Evolutionary conservation across 2,797 vertebrate genomes (phyloP).

Genomic region (Smutsia temminckii): DNA sequence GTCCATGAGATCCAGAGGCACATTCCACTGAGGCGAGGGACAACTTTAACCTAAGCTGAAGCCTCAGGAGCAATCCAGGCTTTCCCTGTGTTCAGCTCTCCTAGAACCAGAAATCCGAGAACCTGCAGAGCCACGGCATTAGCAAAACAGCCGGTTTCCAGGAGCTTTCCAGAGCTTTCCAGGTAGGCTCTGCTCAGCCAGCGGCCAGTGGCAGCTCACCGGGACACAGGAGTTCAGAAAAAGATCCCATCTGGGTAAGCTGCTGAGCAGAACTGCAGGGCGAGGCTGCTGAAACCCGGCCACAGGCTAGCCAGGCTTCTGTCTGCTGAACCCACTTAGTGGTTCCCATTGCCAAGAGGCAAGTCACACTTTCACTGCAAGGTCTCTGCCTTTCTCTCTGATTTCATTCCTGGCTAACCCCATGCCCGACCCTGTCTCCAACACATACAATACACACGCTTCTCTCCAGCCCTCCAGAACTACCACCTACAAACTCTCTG

Average conservation of each 20-base stretch:
- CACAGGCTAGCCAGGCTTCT: background rate
- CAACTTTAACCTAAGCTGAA: background rate
- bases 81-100: background rate
- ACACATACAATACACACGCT: background rate
- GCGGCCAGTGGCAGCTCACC: background rate
- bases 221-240: background rate
- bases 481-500: background rate
- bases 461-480: background rate
- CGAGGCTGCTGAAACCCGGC: background rate
- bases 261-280: too few relatives aligned
- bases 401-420: background rate
- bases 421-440: background rate
- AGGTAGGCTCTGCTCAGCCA: background rate
- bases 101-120: background rate
- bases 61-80: background rate
- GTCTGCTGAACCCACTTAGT: background rate
- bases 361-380: background rate
- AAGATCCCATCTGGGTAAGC: background rate
- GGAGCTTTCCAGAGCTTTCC: background rate
- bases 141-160: background rate
- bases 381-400: background rate
- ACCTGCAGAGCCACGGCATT: background rate
- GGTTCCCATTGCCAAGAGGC: background rate
- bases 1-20: background rate
- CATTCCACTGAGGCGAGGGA: background rate